These are phyloP conservation scores for Theocolax elegans DNA, from an alignment of 1,140 invertebrate genomes.

Conservation along the genomic window DNA sequence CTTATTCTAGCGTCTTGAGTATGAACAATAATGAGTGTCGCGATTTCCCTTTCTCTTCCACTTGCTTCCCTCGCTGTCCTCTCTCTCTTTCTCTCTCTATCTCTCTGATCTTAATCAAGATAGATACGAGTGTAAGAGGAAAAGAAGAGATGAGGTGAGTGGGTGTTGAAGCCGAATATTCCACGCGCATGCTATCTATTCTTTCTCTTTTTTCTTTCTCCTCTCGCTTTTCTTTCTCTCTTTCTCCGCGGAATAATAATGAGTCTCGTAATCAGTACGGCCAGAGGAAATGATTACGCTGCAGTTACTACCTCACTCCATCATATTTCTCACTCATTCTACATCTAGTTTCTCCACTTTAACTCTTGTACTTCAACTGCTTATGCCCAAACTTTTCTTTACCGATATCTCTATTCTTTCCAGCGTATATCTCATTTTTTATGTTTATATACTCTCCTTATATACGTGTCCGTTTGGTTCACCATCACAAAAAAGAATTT, in stretches of 20 bases:
- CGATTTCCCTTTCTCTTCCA: not conserved
- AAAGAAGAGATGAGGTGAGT: too few species aligned
- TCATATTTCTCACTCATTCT: too few species aligned
- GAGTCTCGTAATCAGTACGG: constrained; percentile 62
- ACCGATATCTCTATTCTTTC: too few species aligned
- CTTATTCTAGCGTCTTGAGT: constrained; percentile 57
- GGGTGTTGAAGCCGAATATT: too few species aligned
- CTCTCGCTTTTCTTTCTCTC: too few species aligned
- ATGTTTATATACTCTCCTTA: not conserved
- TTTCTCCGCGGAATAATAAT: constrained; percentile 61
- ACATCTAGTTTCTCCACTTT: too few species aligned
- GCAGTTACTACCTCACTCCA: constrained; percentile 53
- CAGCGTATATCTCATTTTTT: not conserved
- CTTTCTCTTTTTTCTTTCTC: too few species aligned
- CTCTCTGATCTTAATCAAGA: not conserved
- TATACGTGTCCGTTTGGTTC: not conserved
- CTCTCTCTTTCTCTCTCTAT: not conserved
- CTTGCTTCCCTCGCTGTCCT: not conserved
- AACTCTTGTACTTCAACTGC: too few species aligned
- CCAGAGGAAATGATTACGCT: constrained; percentile 59
- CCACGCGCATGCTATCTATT: too few species aligned
- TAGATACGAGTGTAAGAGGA: too few species aligned
- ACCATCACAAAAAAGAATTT: too few species aligned
- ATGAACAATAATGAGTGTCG: constrained; percentile 58
- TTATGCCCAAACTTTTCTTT: too few species aligned